phyloP scores from a whole-genome alignment of 2,797 vertebrate species.

The Fratercula arctica region DNA sequence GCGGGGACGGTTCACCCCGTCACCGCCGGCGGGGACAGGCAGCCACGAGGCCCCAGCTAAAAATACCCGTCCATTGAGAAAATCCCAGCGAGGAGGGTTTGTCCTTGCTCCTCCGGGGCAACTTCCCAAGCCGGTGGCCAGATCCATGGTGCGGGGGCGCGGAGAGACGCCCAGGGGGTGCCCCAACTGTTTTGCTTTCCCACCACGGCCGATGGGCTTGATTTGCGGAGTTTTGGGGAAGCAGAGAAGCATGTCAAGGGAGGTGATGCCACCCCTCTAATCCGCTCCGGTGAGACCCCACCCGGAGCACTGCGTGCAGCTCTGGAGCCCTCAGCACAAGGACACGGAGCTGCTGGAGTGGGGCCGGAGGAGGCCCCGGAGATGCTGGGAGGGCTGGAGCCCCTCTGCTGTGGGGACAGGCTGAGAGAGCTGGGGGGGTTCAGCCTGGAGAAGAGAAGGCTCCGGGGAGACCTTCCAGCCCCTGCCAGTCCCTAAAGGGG shows the following conservation, averaged over 20 bases:
- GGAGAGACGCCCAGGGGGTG: rapidly evolving
- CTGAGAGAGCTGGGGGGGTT: too few species aligned
- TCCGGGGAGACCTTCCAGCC: too few species aligned
- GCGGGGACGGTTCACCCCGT: conserved; percentile 23
- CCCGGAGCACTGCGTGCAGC: too few species aligned
- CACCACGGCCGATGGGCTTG: rapidly evolving
- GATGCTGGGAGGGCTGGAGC: too few species aligned
- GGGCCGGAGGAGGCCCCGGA: too few species aligned
- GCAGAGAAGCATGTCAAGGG: rapidly evolving
- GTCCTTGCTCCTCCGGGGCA: neutral
- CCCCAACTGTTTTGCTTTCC: neutral
- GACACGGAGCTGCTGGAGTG: too few species aligned
- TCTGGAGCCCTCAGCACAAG: too few species aligned
- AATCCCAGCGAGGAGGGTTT: neutral
- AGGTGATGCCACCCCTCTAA: too few species aligned
- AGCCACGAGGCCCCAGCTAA: neutral
- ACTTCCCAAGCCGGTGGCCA: neutral
- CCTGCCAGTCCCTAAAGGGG: too few species aligned
- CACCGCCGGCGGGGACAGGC: neutral
- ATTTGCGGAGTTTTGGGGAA: neutral
- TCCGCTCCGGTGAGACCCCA: too few species aligned
- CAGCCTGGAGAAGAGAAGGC: too few species aligned
- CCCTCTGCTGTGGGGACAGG: too few species aligned
- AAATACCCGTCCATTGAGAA: conserved; percentile 58
- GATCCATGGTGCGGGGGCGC: rapidly evolving